Percentiles rank a stretch among this genome's conserved stretches.
Conservation (phyloP, 2,797 vertebrate species). For the Podargus strigoides region DNA sequence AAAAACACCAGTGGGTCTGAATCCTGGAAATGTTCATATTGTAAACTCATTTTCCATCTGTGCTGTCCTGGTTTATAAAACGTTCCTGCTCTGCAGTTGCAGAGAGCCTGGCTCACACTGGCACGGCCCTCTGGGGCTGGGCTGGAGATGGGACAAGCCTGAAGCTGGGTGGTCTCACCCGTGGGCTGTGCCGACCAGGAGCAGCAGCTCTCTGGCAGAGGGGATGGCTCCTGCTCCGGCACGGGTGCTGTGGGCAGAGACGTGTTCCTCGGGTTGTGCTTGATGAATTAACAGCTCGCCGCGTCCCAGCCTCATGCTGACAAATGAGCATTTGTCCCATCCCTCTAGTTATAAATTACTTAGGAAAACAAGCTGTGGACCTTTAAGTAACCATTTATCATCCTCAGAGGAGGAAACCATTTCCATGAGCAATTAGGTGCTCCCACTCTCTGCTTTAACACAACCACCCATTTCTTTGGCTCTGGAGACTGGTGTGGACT, state of each 20-base stretch:
- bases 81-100: too few species aligned
- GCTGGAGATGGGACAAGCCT: not conserved
- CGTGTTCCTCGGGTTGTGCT: not conserved
- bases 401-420: not conserved
- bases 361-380: not conserved
- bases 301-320: accelerated
- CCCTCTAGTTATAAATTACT: not conserved
- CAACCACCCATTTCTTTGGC: not conserved
- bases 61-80: not conserved
- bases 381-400: not conserved
- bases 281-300: not conserved
- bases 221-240: not conserved
- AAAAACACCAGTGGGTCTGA: not conserved
- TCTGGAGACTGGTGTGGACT: accelerated
- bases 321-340: not conserved
- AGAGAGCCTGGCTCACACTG: not conserved
- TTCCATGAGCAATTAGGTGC: not conserved
- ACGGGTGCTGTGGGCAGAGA: accelerated
- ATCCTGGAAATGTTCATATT: not conserved
- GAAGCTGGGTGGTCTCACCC: not conserved
- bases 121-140: not conserved
- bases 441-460: not conserved
- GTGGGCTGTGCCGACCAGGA: too few species aligned
- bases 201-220: too few species aligned
- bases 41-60: not conserved